Evolutionary conservation across 2,113 vertebrate species (phyloP).

Genomic region (Tachuris rubrigastra): DNA sequence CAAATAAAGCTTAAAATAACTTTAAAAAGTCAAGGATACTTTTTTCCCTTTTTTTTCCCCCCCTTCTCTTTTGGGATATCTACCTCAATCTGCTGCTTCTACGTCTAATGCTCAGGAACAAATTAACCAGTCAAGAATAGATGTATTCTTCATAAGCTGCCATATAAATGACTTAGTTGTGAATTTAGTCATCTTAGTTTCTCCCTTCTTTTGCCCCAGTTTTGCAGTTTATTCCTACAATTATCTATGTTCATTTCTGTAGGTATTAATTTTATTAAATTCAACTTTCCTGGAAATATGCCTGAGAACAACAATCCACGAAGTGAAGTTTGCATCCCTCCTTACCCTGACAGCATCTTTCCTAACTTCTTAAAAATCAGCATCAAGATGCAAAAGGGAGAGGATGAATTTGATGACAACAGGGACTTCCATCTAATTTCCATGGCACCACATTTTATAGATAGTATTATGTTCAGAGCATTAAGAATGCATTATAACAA

Average conservation of each 20-base stretch:
- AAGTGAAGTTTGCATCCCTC: not conserved
- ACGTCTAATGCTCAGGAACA: not conserved
- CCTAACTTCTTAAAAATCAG: not conserved
- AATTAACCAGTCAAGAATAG: not conserved
- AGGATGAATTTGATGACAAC: not conserved
- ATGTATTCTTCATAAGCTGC: not conserved
- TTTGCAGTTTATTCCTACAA: not conserved
- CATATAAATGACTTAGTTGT: not conserved
- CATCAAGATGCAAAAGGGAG: not conserved
- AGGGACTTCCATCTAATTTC: not conserved
- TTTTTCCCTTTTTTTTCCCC: not conserved
- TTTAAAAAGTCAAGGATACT: not conserved
- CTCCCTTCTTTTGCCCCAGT: not conserved
- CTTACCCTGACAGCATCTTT: not conserved
- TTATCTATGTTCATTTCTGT: not conserved
- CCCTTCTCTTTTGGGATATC: not conserved
- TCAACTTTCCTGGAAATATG: not conserved
- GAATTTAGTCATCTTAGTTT: not conserved
- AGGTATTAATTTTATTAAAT: not conserved
- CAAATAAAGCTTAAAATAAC: constrained; percentile 14
- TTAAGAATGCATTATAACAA: not conserved
- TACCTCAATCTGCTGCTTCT: constrained; percentile 7
- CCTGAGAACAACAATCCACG: not conserved
- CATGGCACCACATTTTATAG: not conserved
- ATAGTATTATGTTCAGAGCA: not conserved